Evolutionary conservation across 2,888 invertebrate species (phyloP).

Genomic region (Strigamia crassipes): DNA sequence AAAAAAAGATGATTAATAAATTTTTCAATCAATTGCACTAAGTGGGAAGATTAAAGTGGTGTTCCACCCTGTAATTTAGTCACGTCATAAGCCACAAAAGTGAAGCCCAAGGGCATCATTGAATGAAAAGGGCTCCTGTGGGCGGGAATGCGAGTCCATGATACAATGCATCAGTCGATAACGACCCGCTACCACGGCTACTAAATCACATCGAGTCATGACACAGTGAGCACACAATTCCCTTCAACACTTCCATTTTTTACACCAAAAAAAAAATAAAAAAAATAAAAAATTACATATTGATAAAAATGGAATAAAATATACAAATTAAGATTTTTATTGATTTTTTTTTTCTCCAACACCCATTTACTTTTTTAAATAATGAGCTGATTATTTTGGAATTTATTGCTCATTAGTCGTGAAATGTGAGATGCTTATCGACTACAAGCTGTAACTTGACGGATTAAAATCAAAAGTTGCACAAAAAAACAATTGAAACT

Average conservation of each 20-base stretch:
- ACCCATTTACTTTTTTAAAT: not conserved
- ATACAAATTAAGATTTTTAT: not conserved
- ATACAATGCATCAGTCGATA: constrained; percentile 37
- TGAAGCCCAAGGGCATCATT: constrained; percentile 4
- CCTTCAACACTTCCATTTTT: not conserved
- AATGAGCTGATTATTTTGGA: constrained; percentile 20
- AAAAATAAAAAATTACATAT: not conserved
- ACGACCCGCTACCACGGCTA: constrained; percentile 1
- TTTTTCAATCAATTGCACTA: constrained; percentile 27
- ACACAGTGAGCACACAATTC: not conserved
- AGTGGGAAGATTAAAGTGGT: constrained; percentile 4
- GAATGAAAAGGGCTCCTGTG: constrained; percentile 21
- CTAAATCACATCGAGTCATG: constrained; percentile 6
- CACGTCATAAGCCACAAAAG: constrained; percentile 17
- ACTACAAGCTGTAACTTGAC: not conserved
- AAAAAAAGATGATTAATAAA: constrained; percentile 1
- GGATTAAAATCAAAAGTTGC: no score
- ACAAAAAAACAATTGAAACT: not conserved
- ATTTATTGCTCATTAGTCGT: constrained; percentile 26
- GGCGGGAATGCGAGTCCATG: not conserved
- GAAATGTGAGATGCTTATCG: constrained; percentile 13
- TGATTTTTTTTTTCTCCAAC: not conserved
- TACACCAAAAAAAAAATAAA: no score
- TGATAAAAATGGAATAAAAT: not conserved
- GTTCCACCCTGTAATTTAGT: constrained; percentile 28